Conservation (phyloP, 2,888 invertebrate species). For the Apotomis betuletana region DNA sequence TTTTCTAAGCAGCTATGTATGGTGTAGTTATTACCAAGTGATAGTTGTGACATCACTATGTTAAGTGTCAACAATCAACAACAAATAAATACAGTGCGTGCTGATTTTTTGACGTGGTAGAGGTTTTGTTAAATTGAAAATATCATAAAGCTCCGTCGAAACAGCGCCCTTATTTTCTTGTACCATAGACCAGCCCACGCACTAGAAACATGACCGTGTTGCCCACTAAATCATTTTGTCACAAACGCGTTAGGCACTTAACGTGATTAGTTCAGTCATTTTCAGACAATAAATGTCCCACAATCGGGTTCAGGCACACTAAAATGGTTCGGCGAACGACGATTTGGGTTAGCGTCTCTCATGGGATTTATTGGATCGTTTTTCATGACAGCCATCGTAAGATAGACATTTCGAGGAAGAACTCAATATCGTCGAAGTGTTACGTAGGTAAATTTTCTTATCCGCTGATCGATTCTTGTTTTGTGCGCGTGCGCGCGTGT, state of each 20-base stretch:
- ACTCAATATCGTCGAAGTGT: neutral
- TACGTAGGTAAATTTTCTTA: no score
- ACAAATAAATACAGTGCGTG: no score
- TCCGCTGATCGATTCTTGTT: no score
- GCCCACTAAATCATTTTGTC: conserved; percentile 34
- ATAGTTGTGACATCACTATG: no score
- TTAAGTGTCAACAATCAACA: no score
- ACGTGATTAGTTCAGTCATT: conserved; percentile 35
- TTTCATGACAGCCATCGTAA: neutral
- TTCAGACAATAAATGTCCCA: conserved; percentile 28
- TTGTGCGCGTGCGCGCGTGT: no score
- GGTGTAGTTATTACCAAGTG: no score
- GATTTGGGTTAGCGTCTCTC: conserved; percentile 23
- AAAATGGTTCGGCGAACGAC: conserved; percentile 4
- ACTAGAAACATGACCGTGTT: conserved; percentile 32
- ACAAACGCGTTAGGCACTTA: conserved; percentile 28
- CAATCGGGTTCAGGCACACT: conserved; percentile 18
- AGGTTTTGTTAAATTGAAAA: no score
- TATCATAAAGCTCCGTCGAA: no score
- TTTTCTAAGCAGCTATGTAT: no score
- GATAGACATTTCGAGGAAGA: neutral
- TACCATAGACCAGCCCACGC: conserved; percentile 11
- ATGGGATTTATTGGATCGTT: conserved; percentile 2
- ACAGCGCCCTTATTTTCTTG: no score
- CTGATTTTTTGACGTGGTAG: no score